phyloP scores from a whole-genome alignment of 2,797 vertebrate genomes.

The Leuciscus waleckii region DNA sequence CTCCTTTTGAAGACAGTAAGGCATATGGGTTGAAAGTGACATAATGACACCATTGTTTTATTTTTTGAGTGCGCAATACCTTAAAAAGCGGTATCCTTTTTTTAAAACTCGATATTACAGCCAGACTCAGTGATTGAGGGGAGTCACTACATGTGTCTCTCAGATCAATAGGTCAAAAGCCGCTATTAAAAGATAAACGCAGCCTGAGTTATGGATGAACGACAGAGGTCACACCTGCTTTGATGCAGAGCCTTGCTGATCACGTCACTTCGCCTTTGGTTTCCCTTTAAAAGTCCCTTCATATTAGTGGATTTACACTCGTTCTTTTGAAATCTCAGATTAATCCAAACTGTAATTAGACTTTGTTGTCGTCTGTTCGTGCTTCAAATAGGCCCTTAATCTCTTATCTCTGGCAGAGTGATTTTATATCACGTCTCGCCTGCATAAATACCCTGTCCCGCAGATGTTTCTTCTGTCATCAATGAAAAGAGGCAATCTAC shows the following conservation, averaged over 20 bases:
- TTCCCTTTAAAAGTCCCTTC: conserved; percentile 45
- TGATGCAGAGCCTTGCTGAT: conserved; percentile 26
- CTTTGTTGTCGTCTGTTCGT: conserved; percentile 51
- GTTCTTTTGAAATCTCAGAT: conserved; percentile 60
- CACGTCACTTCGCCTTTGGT: neutral
- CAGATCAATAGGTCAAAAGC: conserved; percentile 48
- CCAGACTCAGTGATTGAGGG: conserved; percentile 30
- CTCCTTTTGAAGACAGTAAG: neutral
- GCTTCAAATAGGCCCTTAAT: conserved; percentile 65
- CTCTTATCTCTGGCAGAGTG: conserved; percentile 58
- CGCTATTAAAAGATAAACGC: conserved; percentile 20
- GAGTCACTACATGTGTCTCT: neutral
- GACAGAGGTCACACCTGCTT: conserved; percentile 37
- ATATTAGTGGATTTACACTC: conserved; percentile 34
- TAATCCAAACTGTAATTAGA: conserved; percentile 54
- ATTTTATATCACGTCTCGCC: conserved; percentile 62
- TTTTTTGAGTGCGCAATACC: neutral
- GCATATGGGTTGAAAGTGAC: neutral
- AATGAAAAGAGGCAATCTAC: conserved; percentile 77
- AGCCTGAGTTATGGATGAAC: neutral
- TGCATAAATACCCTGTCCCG: conserved; percentile 65
- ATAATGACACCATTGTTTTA: neutral
- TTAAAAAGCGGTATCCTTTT: neutral
- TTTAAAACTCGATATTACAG: conserved; percentile 5
- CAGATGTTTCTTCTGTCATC: conserved; percentile 75